Percentiles rank a stretch among this genome's conserved stretches.
These are phyloP conservation scores for Thamnophis sirtalis DNA, from an alignment of 2,113 vertebrate species.

Conservation along the genomic window DNA sequence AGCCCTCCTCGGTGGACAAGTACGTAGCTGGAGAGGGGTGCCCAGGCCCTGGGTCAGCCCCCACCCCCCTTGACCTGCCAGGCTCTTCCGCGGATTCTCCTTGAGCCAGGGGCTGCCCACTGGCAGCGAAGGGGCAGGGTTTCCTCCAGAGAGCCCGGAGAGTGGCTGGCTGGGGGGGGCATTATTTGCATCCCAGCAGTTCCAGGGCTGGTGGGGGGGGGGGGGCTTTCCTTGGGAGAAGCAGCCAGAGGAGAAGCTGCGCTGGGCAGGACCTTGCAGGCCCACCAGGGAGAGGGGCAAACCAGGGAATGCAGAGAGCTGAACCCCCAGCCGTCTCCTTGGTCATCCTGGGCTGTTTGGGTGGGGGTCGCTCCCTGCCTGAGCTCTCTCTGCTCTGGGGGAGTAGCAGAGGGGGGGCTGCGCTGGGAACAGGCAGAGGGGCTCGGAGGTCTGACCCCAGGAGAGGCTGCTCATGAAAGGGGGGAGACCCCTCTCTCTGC, in stretches of 20 bases:
- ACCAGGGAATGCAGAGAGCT: background rate
- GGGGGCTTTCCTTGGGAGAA: background rate
- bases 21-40: slow-evolving; percentile 1
- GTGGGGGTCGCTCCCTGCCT: background rate
- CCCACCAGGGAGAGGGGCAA: background rate
- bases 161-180: background rate
- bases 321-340: background rate
- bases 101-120: background rate
- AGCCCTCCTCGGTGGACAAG: slow-evolving; percentile 83
- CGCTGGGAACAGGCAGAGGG: background rate
- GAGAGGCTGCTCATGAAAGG: background rate
- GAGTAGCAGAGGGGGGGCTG: too few relatives aligned
- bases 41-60: background rate
- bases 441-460: background rate
- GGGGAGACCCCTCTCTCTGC: background rate
- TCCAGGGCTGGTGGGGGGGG: background rate
- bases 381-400: too few relatives aligned
- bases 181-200: background rate
- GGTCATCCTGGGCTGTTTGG: background rate
- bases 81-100: background rate
- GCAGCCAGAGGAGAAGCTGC: background rate
- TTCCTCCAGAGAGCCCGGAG: background rate
- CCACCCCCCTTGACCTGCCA: background rate
- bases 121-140: background rate
- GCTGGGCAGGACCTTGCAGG: background rate